A percentile compares a stretch with the other conserved stretches of the same genome.
phyloP scores from a whole-genome alignment of 2,797 vertebrate genomes.

The Characodon lateralis region DNA sequence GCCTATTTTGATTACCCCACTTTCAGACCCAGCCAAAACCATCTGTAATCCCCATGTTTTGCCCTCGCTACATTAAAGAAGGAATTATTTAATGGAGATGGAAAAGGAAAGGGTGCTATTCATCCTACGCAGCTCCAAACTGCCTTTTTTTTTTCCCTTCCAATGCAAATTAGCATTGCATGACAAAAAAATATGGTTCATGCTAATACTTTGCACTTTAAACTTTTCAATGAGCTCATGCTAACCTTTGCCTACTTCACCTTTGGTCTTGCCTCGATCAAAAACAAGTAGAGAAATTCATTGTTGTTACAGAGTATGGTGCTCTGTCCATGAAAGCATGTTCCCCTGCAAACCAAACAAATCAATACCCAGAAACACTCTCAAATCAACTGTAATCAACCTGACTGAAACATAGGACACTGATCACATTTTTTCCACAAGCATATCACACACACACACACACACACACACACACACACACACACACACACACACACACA shows the following conservation, averaged over 20 bases:
- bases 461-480: background rate
- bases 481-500: too few relatives aligned
- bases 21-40: constrained; percentile 75
- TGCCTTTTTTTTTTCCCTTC: constrained; percentile 14
- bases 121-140: constrained; percentile 45
- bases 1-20: constrained; percentile 84
- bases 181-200: background rate
- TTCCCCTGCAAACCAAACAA: constrained; percentile 69
- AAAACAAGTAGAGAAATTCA: constrained; percentile 22
- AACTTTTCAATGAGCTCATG: constrained; percentile 13
- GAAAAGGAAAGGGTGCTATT: constrained; percentile 53
- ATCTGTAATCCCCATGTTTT: constrained; percentile 79
- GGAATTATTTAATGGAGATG: constrained; percentile 69
- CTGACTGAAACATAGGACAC: constrained; percentile 60
- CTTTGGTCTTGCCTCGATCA: constrained; percentile 16
- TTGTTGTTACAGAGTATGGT: constrained; percentile 23
- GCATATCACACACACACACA: background rate
- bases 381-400: constrained; percentile 77
- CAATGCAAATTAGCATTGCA: constrained; percentile 34
- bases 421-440: constrained; percentile 34
- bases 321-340: constrained; percentile 40
- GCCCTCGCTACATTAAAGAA: constrained; percentile 74
- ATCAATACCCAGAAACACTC: constrained; percentile 76
- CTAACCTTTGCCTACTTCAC: constrained; percentile 41
- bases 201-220: background rate